A percentile compares a stretch with the other conserved stretches of the same genome.
These are phyloP conservation scores for Montipora foliosa DNA, from an alignment of 64 coral and sea anemone genomes.

Conservation along the genomic window DNA sequence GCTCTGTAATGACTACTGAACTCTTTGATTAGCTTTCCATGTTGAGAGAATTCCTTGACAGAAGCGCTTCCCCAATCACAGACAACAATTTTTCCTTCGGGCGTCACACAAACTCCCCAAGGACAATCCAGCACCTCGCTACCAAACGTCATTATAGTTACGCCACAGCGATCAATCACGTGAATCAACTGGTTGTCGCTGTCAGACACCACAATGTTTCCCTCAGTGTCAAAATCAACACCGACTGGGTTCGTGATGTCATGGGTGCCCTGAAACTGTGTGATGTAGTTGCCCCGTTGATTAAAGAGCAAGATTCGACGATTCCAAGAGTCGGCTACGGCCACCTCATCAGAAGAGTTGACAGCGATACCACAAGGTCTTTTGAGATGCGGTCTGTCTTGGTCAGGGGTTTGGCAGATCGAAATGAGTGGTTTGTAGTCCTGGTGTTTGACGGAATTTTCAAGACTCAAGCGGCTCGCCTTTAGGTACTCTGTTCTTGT, in stretches of 20 bases:
- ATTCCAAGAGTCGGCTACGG: constrained; percentile 79
- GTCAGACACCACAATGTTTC: constrained; percentile 81
- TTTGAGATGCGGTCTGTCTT: constrained; percentile 39
- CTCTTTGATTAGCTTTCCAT: constrained; percentile 64
- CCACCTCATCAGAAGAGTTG: constrained; percentile 45
- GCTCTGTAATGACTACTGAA: constrained; percentile 64
- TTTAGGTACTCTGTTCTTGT: constrained; percentile 57
- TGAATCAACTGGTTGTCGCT: constrained; percentile 79
- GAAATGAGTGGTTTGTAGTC: constrained; percentile 56
- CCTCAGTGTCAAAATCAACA: constrained; percentile 62
- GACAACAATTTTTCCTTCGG: constrained; percentile 55
- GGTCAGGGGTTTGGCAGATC: constrained; percentile 1
- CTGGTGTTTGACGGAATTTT: background rate
- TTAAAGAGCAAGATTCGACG: constrained; percentile 57
- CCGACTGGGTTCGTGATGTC: constrained; percentile 61
- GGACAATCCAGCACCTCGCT: constrained; percentile 72
- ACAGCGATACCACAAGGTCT: constrained; percentile 71
- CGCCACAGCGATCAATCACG: constrained; percentile 63
- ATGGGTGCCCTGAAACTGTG: constrained; percentile 40
- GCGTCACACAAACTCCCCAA: constrained; percentile 69
- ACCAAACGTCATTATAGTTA: constrained; percentile 70
- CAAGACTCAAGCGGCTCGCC: constrained; percentile 60
- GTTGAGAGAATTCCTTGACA: constrained; percentile 80
- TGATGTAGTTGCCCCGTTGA: constrained; percentile 29
- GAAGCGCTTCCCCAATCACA: constrained; percentile 81